These are phyloP conservation scores for Loripinus fragilis DNA, from an alignment of 2,888 invertebrate genomes.

Conservation along the genomic window DNA sequence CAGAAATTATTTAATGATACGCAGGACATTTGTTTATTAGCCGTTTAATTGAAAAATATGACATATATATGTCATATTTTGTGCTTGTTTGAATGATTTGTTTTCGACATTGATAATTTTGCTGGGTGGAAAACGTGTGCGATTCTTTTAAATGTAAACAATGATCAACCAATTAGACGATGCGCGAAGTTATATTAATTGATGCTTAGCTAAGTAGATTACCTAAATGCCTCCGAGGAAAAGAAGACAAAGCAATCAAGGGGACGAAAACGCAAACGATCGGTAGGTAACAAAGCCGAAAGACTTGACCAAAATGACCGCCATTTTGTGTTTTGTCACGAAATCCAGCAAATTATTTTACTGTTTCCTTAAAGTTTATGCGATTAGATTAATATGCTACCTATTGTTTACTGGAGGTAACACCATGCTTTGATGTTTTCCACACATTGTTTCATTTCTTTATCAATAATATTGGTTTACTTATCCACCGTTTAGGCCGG, in stretches of 20 bases:
- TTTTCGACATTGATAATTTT: neutral
- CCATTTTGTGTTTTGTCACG: constrained; percentile 63
- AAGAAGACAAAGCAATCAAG: constrained; percentile 72
- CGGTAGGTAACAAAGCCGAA: constrained; percentile 49
- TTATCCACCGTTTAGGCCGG: no score
- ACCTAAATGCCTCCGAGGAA: constrained; percentile 73
- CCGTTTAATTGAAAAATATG: no score
- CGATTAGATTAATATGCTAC: neutral
- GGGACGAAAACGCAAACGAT: constrained; percentile 67
- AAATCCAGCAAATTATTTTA: neutral
- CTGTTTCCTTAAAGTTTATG: no score
- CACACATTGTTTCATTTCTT: neutral
- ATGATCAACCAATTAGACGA: neutral
- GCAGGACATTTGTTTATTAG: no score
- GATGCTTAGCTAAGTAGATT: constrained; percentile 3
- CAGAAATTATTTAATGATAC: no score
- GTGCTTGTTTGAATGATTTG: neutral
- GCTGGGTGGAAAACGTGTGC: no score
- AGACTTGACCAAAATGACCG: constrained; percentile 46
- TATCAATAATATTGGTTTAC: no score
- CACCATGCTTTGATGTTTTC: neutral
- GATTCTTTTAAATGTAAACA: neutral
- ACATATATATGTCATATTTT: no score
- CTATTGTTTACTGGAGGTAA: neutral
- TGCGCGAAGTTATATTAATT: neutral